Evolutionary conservation across 2,113 vertebrate genomes (phyloP), one percentile per base, ranked within the genome.

Genomic region (Pongo pygmaeus): DNA sequence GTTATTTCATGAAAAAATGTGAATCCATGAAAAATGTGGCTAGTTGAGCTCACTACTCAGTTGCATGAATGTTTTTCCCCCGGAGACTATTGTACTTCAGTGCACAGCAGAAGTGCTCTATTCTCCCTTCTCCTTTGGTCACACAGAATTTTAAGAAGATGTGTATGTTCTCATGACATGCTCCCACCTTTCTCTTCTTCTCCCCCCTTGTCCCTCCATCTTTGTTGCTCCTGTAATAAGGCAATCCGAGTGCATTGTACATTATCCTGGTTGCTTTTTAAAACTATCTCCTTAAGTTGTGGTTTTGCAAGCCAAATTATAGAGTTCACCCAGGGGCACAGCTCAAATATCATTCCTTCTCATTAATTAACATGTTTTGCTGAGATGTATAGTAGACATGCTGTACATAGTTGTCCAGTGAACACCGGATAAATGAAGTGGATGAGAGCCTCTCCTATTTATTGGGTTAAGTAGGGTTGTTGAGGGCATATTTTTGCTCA

Each of bases 201-300:
- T 78, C 14, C 77, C n/a, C 23, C 1, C 4, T 69, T 20, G 3
- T 46, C 22, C 40, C 18, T 16, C 27, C 27, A 1, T 35, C 46
- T 74, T 64, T 80, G 32, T 70, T 32, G 4, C n/a, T 40, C 1
- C 40, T 52, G 0, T 25, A 23, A 43, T 78, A 55, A 89, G 6
- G 11, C 57, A 72, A 3, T 52, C 79, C 7, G 0, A 77, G 25
- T 11, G 0, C 10, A 3, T 22, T n/a, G 4, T 74, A 1, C 30
- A n/a, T 52, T 38, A 32, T 48, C 77, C 35, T 89, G 50, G 8
- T 46, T 64, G 52, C 10, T 55, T 70, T 52, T 80, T 61, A 1
- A 92, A 96, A 20, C 25, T 30, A 46, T 75, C 32, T 81, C 52
- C 86, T 79, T 59, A 86, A 55, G 8, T 59, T 93, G 50, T 14